These are phyloP conservation scores for Aleiodes alternator DNA, from an alignment of 2,888 invertebrate genomes.

Conservation along the genomic window DNA sequence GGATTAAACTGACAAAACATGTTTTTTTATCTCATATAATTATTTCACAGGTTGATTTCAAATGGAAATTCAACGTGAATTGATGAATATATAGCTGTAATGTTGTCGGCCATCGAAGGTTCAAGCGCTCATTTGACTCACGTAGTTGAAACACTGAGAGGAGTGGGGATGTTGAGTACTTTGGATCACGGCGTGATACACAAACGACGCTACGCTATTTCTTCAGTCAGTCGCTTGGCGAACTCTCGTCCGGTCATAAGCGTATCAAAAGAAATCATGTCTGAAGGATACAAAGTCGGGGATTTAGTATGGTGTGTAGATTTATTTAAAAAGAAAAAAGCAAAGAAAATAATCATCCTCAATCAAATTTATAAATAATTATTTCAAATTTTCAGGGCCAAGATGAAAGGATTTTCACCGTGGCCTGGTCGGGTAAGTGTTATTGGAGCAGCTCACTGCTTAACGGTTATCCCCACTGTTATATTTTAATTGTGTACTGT, in stretches of 20 bases:
- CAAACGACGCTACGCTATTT: conserved; percentile 67
- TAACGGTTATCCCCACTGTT: conserved; percentile 72
- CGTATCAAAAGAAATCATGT: conserved; percentile 72
- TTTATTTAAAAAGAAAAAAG: conserved; percentile 41
- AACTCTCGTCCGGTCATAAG: conserved; percentile 58
- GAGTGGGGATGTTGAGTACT: conserved; percentile 57
- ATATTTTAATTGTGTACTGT: conserved; percentile 56
- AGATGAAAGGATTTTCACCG: conserved; percentile 97
- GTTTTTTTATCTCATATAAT: too few species aligned
- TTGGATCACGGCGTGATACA: conserved; percentile 67
- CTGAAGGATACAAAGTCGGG: conserved; percentile 80
- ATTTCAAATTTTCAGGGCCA: conserved; percentile 86
- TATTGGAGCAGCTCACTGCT: conserved; percentile 56
- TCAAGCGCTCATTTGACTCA: conserved; percentile 35
- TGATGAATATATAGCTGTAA: too few species aligned
- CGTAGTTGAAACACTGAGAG: conserved; percentile 45
- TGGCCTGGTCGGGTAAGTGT: conserved; percentile 97
- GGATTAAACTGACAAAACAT: too few species aligned
- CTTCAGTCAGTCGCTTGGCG: conserved; percentile 72
- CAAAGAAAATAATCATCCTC: conserved; percentile 8
- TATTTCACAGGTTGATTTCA: too few species aligned
- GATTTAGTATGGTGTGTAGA: conserved; percentile 83
- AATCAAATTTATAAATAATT: conserved; percentile 64
- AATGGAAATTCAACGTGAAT: too few species aligned
- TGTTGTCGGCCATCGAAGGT: background rate